Base-by-base conservation (phyloP, 2,113 vertebrate species). In the Canis aureus region DNA sequence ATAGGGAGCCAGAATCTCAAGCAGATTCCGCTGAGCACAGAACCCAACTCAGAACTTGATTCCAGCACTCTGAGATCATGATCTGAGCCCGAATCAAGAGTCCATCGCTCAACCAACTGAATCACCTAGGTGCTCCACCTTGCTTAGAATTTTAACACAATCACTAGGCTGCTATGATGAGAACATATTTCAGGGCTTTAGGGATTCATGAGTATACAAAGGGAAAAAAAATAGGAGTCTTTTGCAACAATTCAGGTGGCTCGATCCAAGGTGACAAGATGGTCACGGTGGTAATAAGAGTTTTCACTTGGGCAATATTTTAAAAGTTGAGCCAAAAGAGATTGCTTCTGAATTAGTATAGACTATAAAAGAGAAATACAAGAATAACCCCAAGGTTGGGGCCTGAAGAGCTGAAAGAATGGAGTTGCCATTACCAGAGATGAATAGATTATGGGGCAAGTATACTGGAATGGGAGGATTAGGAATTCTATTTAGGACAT, bases 241-340 rank as follows among this genome's bases (percentile, higher is more conserved):
- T 76, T 82, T 90, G 11, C 11, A 76, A n/a, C 2, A 66, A 49
- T 84, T 73, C 23, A 66, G 64, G 27, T 11, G 20, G 64, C 43
- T 96, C 16, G 27, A 55, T 29, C 22, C 27, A 19, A 73, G 16
- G n/a, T 29, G 62, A 51, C 35, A 10, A 6, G 57, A 19, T 35
- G 9, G 1, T 8, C 29, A 27, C 86, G 16, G 11, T 23, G 4
- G 49, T 55, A 66, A 74, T 23, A 74, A 51, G 49, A 38, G 17
- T 86, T 59, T 80, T 73, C 10, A 66, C 17, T 51, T 94, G 35
- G 64, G 57, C 73, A 94, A 74, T 59, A 91, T 67, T 91, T 86
- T 35, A 81, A 59, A 85, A 87, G 17, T 29, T 66, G 57, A 66
- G 29, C 43, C 80, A 49, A 64, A 80, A 81, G 51, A 96, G 74